These are phyloP conservation scores for Leptinotarsa tumamoca DNA, from an alignment of 2,888 invertebrate species.

Conservation along the genomic window DNA sequence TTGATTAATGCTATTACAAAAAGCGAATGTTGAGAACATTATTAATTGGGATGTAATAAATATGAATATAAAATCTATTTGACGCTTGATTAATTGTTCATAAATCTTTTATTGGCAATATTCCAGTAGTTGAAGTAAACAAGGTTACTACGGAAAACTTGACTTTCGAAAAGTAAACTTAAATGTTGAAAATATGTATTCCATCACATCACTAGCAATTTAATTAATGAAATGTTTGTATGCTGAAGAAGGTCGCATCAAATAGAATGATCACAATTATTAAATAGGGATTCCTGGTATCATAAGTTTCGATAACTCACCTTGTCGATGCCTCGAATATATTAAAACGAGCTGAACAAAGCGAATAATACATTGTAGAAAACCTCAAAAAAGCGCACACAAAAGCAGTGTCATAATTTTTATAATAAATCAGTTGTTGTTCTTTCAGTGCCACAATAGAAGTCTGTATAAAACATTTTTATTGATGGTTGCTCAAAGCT, in stretches of 20 bases:
- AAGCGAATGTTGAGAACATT: conserved; percentile 1
- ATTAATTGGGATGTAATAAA: neutral
- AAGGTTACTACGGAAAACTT: neutral
- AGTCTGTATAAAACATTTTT: conserved; percentile 34
- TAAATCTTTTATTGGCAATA: conserved; percentile 10
- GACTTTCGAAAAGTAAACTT: neutral
- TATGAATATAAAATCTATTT: conserved; percentile 7
- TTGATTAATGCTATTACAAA: conserved; percentile 5
- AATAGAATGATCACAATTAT: too few relatives aligned
- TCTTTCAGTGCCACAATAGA: conserved; percentile 35
- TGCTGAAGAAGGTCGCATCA: too few relatives aligned
- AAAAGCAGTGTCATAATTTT: conserved; percentile 41
- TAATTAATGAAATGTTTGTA: too few relatives aligned
- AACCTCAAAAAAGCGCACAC: conserved; percentile 31
- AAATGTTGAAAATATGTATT: too few relatives aligned
- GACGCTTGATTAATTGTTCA: neutral
- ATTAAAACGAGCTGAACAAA: conserved; percentile 13
- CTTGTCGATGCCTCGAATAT: conserved; percentile 8
- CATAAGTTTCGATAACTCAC: neutral
- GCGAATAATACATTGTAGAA: conserved; percentile 34
- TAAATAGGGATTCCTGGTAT: too few relatives aligned
- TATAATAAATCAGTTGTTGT: conserved; percentile 41
- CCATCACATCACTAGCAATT: too few relatives aligned
- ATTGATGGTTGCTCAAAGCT: conserved; percentile 31
- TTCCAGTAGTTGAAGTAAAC: neutral